Evolutionary conservation across 2,888 invertebrate genomes (phyloP).

Genomic region (Smittia sp.): DNA sequence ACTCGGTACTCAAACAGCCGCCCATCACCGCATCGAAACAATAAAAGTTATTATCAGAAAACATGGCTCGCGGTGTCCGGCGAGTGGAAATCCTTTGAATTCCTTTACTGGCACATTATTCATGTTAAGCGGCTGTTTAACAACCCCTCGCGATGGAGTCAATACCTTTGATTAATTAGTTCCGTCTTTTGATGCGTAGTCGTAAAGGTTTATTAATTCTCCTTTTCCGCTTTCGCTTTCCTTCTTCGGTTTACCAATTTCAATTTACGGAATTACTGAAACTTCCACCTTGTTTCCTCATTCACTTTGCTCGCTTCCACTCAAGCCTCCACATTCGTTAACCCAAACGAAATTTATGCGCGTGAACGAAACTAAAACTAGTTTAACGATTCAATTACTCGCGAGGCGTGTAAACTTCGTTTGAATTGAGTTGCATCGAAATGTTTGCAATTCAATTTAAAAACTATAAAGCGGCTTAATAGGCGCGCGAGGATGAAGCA

Average conservation of each 20-base stretch:
- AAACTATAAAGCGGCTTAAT: not conserved
- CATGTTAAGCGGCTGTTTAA: slow-evolving; percentile 1
- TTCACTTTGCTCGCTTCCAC: too few relatives aligned
- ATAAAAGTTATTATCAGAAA: not conserved
- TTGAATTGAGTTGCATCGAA: not conserved
- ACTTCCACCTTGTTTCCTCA: slow-evolving; percentile 3
- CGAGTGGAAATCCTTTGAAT: not conserved
- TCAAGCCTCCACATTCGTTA: too few relatives aligned
- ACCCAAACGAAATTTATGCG: not conserved
- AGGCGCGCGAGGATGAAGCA: not conserved
- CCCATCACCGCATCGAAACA: not conserved
- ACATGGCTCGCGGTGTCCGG: not conserved
- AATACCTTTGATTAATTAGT: slow-evolving; percentile 18
- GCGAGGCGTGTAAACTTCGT: not conserved
- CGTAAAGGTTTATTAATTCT: slow-evolving; percentile 18
- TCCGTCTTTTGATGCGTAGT: not conserved
- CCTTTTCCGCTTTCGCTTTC: not conserved
- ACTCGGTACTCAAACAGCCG: not conserved
- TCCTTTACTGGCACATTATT: not conserved
- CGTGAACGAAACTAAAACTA: not conserved
- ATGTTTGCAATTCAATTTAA: not conserved
- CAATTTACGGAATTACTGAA: not conserved
- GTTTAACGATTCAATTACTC: not conserved
- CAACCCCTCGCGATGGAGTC: not conserved
- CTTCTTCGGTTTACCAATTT: not conserved